These are phyloP conservation scores for Triops cancriformis DNA, from an alignment of 1,140 invertebrate genomes.

Conservation along the genomic window DNA sequence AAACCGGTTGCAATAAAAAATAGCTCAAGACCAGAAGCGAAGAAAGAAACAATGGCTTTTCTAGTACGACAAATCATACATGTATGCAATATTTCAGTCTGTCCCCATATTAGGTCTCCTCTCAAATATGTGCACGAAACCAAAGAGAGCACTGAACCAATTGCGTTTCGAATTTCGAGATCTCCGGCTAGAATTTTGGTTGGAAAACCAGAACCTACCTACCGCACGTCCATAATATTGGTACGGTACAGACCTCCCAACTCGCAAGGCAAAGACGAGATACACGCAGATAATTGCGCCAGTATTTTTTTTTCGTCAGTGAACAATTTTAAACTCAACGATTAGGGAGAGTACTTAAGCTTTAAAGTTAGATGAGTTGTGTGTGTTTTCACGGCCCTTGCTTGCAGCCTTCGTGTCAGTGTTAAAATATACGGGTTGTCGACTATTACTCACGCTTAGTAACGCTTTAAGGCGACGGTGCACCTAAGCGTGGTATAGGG, in stretches of 20 bases:
- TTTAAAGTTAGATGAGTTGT: too few relatives aligned
- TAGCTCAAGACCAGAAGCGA: background rate
- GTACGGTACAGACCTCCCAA: background rate
- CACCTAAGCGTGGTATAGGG: too few relatives aligned
- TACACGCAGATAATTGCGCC: too few relatives aligned
- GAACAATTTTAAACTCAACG: too few relatives aligned
- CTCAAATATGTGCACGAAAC: background rate
- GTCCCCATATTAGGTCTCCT: background rate
- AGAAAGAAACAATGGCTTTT: background rate
- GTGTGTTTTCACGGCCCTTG: too few relatives aligned
- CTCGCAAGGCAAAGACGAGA: background rate
- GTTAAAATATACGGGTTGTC: too few relatives aligned
- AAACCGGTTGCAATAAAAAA: background rate
- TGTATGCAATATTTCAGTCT: background rate
- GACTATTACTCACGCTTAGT: too few relatives aligned
- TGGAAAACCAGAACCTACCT: background rate
- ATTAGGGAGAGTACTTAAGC: too few relatives aligned
- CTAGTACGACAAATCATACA: background rate
- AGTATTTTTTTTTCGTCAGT: too few relatives aligned
- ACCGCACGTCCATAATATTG: background rate
- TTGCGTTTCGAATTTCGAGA: background rate
- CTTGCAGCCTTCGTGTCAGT: too few relatives aligned
- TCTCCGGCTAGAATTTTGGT: background rate
- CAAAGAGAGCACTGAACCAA: background rate
- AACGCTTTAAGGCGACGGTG: too few relatives aligned